Base-by-base conservation (phyloP, 1,140 invertebrate genomes). In the Rhyacophila brunnea region DNA sequence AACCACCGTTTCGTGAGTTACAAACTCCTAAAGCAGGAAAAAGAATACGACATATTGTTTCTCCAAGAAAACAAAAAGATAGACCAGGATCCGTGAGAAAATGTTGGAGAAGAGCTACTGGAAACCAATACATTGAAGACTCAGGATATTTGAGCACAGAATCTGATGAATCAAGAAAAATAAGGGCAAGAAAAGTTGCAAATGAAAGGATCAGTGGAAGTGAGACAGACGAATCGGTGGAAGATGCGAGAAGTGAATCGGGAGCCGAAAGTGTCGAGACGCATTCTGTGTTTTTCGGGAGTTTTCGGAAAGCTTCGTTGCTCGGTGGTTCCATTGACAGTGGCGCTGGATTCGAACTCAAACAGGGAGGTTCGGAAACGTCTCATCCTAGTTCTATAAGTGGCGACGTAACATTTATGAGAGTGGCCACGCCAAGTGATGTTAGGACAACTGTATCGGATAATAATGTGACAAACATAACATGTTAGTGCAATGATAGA, bases 201-300 rank as follows among this genome's bases (percentile, higher is more conserved):
- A 70, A 71, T 19, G 74, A 71, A 66, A 72, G 70, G 59, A 70
- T 74, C 17, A 83, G 79, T 68, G 80, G 80, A 49, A 84, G 79
- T 60, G 84, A 85, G 62, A 87, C 83, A 47, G 63, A 65, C 23
- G 77, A 78, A 63, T 78, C 76, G 13, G 53, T 75, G 6, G 77
- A 85, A 23, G 87, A 90, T 60, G 88, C 87, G 4, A 83, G 85
- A 42, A 91, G 89, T 68, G 90, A 92, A 73, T 92, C 89, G 17
- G 90, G 89, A 0, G 89, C 87, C 5, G 90, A 92, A 68, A 92
- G 89, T 70, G 81, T 91, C 11, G 90, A 89, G 54, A 92, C 90
- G 0, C 88, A 92, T 72, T 90, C 88, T n/a, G 88, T 91, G 6
- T 88, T 90, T 65, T 90, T 90, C 65, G 87, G 75, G 50, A 83